These are phyloP conservation scores for Tyrannus savana DNA, from an alignment of 2,113 vertebrate species.

Conservation along the genomic window DNA sequence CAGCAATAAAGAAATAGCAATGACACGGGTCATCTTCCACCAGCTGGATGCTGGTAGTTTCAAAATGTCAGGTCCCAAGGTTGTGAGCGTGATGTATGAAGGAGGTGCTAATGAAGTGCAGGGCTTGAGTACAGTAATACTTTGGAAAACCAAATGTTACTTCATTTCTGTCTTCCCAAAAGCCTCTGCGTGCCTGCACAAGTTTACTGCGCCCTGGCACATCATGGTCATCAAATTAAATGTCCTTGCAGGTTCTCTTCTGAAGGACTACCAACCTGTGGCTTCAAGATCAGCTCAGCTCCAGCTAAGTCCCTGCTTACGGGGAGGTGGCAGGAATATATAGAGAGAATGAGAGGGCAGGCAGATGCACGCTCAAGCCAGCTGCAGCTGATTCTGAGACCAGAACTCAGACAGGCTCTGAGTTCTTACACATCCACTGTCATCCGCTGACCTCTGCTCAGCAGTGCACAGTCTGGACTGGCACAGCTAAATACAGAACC, in stretches of 20 bases:
- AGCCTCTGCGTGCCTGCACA: neutral
- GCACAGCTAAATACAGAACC: slow-evolving; percentile 48
- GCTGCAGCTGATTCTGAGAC: neutral
- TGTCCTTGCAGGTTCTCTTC: neutral
- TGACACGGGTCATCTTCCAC: neutral
- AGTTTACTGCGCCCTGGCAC: neutral
- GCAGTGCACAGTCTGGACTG: neutral
- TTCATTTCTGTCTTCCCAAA: neutral
- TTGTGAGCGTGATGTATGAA: neutral
- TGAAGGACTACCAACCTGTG: neutral
- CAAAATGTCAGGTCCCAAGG: neutral
- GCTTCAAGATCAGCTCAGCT: neutral
- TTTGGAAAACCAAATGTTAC: neutral
- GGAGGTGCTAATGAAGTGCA: neutral
- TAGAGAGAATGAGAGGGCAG: neutral
- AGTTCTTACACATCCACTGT: neutral
- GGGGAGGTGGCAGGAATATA: neutral
- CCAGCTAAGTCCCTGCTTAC: neutral
- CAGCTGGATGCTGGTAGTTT: neutral
- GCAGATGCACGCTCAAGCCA: neutral
- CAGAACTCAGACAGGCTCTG: neutral
- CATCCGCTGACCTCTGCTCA: neutral
- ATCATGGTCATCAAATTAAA: rapidly evolving
- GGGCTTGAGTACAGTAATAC: neutral
- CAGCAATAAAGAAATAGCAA: neutral